A percentile compares a stretch with the other conserved stretches of the same genome.
These are phyloP conservation scores for Eupithecia abbreviata DNA, from an alignment of 2,888 invertebrate species.

Conservation along the genomic window DNA sequence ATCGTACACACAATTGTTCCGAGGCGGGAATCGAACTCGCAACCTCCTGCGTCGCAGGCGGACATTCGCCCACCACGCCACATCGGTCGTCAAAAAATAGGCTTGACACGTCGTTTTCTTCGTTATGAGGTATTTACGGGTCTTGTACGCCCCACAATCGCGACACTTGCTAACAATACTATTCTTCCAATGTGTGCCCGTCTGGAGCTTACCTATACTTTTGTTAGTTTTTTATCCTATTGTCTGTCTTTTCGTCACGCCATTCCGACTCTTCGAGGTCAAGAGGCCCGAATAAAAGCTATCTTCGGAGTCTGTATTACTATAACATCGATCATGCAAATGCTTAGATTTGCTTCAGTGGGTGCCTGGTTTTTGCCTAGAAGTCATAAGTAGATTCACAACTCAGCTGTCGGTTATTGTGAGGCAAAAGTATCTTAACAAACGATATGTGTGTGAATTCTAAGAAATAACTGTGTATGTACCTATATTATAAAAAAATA, in stretches of 20 bases:
- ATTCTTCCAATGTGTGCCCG: conserved; percentile 48
- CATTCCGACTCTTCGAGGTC: conserved; percentile 60
- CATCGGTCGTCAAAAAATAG: too few relatives aligned
- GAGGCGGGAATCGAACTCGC: too few relatives aligned
- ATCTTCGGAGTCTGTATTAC: conserved; percentile 49
- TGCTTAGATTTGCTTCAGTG: conserved; percentile 38
- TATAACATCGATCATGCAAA: conserved; percentile 42
- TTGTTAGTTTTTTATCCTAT: conserved; percentile 53
- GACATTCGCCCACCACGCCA: too few relatives aligned
- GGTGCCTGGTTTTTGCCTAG: conserved; percentile 24
- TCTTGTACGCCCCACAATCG: conserved; percentile 17
- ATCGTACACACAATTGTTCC: too few relatives aligned
- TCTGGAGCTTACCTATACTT: conserved; percentile 42
- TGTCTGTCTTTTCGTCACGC: conserved; percentile 65
- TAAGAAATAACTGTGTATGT: background rate
- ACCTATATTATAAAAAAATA: background rate
- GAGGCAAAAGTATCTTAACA: background rate
- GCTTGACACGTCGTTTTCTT: background rate
- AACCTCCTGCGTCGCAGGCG: too few relatives aligned
- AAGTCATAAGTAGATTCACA: background rate
- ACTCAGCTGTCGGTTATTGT: background rate
- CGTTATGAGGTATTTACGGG: background rate
- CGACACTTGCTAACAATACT: conserved; percentile 45
- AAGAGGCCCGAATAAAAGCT: conserved; percentile 57
- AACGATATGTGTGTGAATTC: background rate